A percentile compares a stretch with the other conserved stretches of the same genome.
phyloP scores from a whole-genome alignment of 2,113 vertebrate genomes.

The Platichthys flesus region DNA sequence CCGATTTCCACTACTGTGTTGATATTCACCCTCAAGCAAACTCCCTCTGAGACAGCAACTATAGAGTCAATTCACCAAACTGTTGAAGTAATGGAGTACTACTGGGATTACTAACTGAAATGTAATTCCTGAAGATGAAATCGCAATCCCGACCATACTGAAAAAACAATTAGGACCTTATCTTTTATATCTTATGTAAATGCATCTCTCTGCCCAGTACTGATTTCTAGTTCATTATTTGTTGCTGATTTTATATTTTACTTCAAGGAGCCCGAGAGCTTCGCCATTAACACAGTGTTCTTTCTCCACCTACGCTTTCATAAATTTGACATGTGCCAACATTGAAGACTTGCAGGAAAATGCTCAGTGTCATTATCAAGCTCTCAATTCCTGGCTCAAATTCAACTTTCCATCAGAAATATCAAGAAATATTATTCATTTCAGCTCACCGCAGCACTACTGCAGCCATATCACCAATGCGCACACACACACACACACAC shows the following conservation, averaged over 20 bases:
- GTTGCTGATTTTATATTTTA: neutral
- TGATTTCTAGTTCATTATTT: neutral
- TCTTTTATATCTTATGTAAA: neutral
- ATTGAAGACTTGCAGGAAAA: conserved; percentile 5
- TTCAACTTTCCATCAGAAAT: conserved; percentile 44
- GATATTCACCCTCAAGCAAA: neutral
- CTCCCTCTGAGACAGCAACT: neutral
- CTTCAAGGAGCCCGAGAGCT: neutral
- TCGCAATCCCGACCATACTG: neutral
- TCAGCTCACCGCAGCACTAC: conserved; percentile 2
- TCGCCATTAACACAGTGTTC: neutral
- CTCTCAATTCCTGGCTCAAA: conserved; percentile 21
- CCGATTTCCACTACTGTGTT: neutral
- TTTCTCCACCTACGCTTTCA: neutral
- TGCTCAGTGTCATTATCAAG: conserved; percentile 14
- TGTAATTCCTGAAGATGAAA: neutral
- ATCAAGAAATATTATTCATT: conserved; percentile 31
- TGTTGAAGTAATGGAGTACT: too few relatives aligned
- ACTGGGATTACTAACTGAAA: neutral
- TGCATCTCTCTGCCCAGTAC: neutral
- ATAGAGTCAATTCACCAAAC: too few relatives aligned
- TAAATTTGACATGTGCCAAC: conserved; percentile 15
- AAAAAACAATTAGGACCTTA: neutral
- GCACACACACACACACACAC: neutral
- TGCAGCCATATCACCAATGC: conserved; percentile 16